These are phyloP conservation scores for Petromus typicus DNA, from an alignment of 2,113 vertebrate species.

Conservation along the genomic window DNA sequence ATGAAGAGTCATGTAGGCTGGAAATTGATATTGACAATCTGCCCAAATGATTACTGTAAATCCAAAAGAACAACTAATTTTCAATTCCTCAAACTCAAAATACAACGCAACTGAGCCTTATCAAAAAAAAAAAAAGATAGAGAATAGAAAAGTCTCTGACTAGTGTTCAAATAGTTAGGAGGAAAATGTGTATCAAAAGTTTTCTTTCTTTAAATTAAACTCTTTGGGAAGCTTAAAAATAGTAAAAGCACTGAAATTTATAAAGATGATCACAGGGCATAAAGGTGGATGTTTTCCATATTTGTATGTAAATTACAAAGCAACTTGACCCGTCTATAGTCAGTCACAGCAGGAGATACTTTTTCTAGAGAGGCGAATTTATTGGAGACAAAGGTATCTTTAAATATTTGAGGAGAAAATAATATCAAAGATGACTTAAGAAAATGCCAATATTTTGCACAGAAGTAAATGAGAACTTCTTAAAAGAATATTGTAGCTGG, in stretches of 20 bases:
- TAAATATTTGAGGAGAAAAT: conserved; percentile 22
- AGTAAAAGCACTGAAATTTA: not conserved
- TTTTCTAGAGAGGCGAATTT: not conserved
- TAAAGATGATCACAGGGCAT: not conserved
- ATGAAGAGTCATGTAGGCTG: conserved; percentile 60
- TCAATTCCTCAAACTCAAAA: conserved; percentile 76
- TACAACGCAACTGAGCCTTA: not conserved
- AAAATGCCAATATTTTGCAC: not conserved
- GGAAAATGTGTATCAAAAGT: not conserved
- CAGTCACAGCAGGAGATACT: not conserved
- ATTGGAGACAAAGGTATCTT: not conserved
- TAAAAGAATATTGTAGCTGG: not conserved
- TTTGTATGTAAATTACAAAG: not conserved
- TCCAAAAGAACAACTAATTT: conserved; percentile 73
- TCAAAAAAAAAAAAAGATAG: not conserved
- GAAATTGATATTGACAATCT: conserved; percentile 78
- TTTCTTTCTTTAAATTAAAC: not conserved
- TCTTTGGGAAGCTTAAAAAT: not conserved
- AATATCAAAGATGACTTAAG: not conserved
- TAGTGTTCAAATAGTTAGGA: not conserved
- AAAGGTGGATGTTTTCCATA: not conserved
- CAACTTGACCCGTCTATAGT: not conserved
- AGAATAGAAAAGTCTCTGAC: conserved; percentile 35
- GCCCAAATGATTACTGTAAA: conserved; percentile 74
- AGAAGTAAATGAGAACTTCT: not conserved